These are phyloP conservation scores for Dreissena rostriformis DNA, from an alignment of 1,140 invertebrate genomes.

Conservation along the genomic window DNA sequence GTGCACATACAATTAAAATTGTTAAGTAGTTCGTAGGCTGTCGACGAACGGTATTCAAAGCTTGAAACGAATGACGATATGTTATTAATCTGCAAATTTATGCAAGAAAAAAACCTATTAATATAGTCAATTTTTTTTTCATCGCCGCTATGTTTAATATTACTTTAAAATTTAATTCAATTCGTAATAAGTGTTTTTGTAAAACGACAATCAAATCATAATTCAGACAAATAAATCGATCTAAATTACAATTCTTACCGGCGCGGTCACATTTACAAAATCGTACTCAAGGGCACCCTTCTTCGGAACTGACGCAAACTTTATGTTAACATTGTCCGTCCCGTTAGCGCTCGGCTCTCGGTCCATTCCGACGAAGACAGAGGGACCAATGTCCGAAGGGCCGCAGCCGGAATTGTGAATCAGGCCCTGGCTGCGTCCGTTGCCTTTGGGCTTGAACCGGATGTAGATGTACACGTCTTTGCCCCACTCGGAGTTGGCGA, in stretches of 20 bases:
- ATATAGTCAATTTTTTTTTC: no score
- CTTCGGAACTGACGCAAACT: constrained; percentile 40
- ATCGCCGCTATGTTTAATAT: no score
- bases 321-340: constrained; percentile 35
- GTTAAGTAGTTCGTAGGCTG: no score
- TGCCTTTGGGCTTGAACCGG: constrained; percentile 43
- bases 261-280: constrained; percentile 50
- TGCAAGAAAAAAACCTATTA: no score
- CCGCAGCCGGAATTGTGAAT: constrained; percentile 55
- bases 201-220: no score
- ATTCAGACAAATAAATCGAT: no score
- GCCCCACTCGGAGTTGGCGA: constrained; percentile 51
- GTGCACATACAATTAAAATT: no score
- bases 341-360: background rate
- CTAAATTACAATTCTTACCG: constrained; percentile 16
- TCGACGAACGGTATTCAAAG: no score
- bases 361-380: constrained; percentile 50
- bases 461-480: constrained; percentile 45
- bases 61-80: no score
- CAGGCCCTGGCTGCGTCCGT: constrained; percentile 31
- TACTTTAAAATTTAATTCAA: no score
- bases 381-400: constrained; percentile 50
- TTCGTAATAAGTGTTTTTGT: no score
- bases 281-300: constrained; percentile 24
- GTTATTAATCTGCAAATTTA: no score